Conservation (phyloP, 2,113 vertebrate genomes). For the Aramus guarauna region DNA sequence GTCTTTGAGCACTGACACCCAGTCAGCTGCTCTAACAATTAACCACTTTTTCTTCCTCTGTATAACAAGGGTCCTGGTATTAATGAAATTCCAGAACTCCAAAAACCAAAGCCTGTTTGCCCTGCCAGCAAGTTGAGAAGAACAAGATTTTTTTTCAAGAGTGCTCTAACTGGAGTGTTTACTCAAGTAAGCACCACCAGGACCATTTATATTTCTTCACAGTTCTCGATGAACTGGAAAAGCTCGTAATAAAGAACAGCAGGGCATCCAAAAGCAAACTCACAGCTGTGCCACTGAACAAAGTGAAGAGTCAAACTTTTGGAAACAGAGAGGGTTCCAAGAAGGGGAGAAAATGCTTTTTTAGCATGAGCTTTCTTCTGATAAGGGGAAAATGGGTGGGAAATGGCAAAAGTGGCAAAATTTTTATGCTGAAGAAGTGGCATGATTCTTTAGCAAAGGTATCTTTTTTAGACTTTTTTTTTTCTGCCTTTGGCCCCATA, state of each 20-base stretch:
- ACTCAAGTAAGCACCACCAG: background rate
- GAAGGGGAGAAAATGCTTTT: background rate
- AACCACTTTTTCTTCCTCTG: background rate
- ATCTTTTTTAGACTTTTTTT: background rate
- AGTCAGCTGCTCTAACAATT: background rate
- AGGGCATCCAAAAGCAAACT: background rate
- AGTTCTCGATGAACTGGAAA: background rate
- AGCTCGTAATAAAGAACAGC: background rate
- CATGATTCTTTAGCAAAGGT: background rate
- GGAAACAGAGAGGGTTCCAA: background rate
- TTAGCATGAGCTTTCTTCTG: background rate
- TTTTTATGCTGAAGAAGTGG: no score
- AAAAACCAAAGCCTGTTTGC: background rate
- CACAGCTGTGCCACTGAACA: background rate
- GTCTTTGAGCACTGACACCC: background rate
- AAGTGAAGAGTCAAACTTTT: background rate
- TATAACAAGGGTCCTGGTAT: background rate
- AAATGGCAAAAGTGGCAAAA: background rate
- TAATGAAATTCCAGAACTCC: background rate
- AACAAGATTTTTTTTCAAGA: background rate
- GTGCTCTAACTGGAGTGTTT: slow-evolving; percentile 35
- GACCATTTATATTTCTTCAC: background rate
- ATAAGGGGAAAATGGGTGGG: background rate
- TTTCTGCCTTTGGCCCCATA: background rate
- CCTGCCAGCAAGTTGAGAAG: background rate